Evolutionary conservation across 2,797 vertebrate species (phyloP).

Genomic region (Neostethus bicornis): DNA sequence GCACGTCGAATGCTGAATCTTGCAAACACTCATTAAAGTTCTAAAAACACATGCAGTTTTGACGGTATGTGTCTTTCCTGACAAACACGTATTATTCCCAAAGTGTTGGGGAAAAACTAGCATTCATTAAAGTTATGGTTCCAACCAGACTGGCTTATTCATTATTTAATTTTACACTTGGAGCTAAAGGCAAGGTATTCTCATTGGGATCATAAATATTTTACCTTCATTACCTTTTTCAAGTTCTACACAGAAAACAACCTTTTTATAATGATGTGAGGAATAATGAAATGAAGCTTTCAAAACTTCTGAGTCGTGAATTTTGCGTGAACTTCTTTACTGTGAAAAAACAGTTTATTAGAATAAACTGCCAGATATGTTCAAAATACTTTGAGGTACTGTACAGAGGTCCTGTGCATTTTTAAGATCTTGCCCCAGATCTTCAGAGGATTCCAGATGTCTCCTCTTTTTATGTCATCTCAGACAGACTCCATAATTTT

Average conservation of each 20-base stretch:
- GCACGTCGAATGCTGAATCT: slow-evolving; percentile 10
- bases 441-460: slow-evolving; percentile 2
- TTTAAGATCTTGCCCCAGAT: slow-evolving; percentile 7
- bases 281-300: background rate
- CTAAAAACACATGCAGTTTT: slow-evolving; percentile 15
- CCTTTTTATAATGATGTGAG: background rate
- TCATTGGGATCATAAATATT: slow-evolving; percentile 1
- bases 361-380: too few species aligned
- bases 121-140: slow-evolving; percentile 3
- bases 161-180: slow-evolving; percentile 10
- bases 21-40: slow-evolving; percentile 22
- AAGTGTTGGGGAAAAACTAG: background rate
- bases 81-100: slow-evolving; percentile 15
- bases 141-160: background rate
- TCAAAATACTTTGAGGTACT: slow-evolving; percentile 1
- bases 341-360: background rate
- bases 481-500: slow-evolving; percentile 20
- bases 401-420: background rate
- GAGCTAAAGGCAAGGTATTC: slow-evolving; percentile 3
- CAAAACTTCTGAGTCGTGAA: background rate
- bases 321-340: background rate
- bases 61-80: slow-evolving; percentile 2
- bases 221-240: background rate
- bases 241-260: background rate
- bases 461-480: slow-evolving; percentile 16